Percentiles rank a stretch among this genome's conserved stretches.
These are phyloP conservation scores for Diceros bicornis DNA, from an alignment of 2,797 vertebrate genomes.

Conservation along the genomic window DNA sequence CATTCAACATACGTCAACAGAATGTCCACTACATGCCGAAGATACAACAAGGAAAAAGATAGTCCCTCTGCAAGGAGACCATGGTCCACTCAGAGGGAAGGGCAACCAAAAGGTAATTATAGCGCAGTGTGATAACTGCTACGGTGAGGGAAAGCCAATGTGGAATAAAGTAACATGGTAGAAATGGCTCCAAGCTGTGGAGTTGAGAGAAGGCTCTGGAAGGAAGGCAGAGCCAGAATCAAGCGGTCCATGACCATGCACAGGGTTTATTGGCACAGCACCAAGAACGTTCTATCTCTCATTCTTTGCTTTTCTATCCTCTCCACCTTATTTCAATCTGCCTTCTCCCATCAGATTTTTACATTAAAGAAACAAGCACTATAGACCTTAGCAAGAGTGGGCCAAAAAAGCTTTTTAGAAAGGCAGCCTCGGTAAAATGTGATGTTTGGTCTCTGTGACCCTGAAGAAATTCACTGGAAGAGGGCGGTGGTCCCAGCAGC, in stretches of 20 bases:
- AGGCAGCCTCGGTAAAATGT: not conserved
- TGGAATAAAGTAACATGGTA: not conserved
- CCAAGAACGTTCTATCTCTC: rapidly evolving
- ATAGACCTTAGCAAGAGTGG: not conserved
- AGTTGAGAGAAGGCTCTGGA: not conserved
- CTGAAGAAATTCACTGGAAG: not conserved
- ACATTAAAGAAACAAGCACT: not conserved
- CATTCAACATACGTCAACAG: not conserved
- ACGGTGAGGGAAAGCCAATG: not conserved
- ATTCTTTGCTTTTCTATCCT: not conserved
- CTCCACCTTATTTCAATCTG: not conserved
- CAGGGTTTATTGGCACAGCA: not conserved
- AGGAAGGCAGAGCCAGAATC: not conserved
- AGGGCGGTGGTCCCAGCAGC: not conserved
- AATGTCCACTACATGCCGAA: not conserved
- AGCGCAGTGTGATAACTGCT: rapidly evolving
- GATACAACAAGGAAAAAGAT: not conserved
- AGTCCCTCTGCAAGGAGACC: not conserved
- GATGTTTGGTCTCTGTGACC: not conserved
- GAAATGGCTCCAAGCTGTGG: not conserved
- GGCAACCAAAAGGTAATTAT: not conserved
- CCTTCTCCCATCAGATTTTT: not conserved
- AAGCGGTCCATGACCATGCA: rapidly evolving
- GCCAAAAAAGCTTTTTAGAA: not conserved
- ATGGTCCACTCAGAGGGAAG: not conserved